Evolutionary conservation across 2,113 vertebrate genomes (phyloP).

Genomic region (Ophthalmotilapia sp.): DNA sequence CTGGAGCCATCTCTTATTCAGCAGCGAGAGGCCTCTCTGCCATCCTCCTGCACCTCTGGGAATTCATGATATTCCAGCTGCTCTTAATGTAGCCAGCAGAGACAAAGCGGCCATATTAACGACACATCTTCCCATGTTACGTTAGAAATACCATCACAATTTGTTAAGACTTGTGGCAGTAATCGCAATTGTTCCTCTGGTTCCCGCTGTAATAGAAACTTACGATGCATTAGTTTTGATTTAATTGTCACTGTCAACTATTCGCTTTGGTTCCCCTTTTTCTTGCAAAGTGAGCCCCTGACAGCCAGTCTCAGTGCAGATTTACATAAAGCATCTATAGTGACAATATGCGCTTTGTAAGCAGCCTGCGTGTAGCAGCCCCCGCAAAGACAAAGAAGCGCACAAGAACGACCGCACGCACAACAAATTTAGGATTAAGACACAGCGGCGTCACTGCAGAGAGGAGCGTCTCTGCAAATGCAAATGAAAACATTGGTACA

Average conservation of each 20-base stretch:
- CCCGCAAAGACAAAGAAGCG: conserved; percentile 54
- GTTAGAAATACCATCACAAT: not conserved
- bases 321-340: conserved; percentile 52
- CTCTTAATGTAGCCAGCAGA: conserved; percentile 50
- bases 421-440: conserved; percentile 57
- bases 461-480: conserved; percentile 40
- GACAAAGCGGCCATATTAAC: conserved; percentile 30
- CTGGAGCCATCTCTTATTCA: conserved; percentile 72
- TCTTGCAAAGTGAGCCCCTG: conserved; percentile 16
- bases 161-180: not conserved
- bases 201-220: not conserved
- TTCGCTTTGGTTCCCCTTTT: not conserved
- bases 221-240: not conserved
- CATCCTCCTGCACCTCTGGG: conserved; percentile 59
- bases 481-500: conserved; percentile 51
- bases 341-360: conserved; percentile 52
- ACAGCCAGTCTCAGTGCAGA: conserved; percentile 13
- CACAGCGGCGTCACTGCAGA: conserved; percentile 21
- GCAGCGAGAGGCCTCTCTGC: conserved; percentile 57
- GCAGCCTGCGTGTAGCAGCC: conserved; percentile 28
- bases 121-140: not conserved
- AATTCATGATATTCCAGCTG: conserved; percentile 68
- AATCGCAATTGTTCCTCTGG: not conserved
- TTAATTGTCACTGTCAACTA: not conserved
- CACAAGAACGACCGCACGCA: conserved; percentile 14